Conservation (phyloP, 2,888 invertebrate genomes). For the Catocala fraxini region DNA sequence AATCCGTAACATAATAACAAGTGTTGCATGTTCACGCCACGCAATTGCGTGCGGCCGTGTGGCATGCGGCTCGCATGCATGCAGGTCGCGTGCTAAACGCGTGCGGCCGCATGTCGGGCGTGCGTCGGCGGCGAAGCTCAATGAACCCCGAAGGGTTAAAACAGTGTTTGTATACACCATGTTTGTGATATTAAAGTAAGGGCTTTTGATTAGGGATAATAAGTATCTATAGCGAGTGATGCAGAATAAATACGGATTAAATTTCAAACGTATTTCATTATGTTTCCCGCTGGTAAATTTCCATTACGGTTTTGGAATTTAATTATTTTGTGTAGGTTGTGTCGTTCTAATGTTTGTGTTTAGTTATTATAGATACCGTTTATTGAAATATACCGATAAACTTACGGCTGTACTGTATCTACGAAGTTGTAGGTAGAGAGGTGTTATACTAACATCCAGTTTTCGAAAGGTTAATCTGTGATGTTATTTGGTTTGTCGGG, state of each 20-base stretch:
- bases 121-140: conserved; percentile 24
- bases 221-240: conserved; percentile 39
- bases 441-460: too few species aligned
- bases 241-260: conserved; percentile 14
- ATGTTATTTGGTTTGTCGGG: too few species aligned
- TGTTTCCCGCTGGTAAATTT: conserved; percentile 10
- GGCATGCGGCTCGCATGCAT: conserved; percentile 16
- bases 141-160: conserved; percentile 18
- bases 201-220: conserved; percentile 49
- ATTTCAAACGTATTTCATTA: conserved; percentile 9
- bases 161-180: conserved; percentile 21
- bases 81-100: conserved; percentile 5
- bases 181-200: conserved; percentile 20
- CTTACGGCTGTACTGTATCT: too few species aligned
- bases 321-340: not conserved
- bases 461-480: too few species aligned
- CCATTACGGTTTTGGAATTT: conserved; percentile 5
- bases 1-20: conserved; percentile 46
- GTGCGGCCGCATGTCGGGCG: conserved; percentile 19
- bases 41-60: conserved; percentile 25
- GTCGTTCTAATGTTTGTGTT: too few species aligned
- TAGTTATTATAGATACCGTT: too few species aligned
- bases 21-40: conserved; percentile 36
- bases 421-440: too few species aligned
- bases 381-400: too few species aligned